A percentile compares a stretch with the other conserved stretches of the same genome.
Evolutionary conservation across 2,113 vertebrate genomes (phyloP).

Genomic region (Thermophis baileyi): DNA sequence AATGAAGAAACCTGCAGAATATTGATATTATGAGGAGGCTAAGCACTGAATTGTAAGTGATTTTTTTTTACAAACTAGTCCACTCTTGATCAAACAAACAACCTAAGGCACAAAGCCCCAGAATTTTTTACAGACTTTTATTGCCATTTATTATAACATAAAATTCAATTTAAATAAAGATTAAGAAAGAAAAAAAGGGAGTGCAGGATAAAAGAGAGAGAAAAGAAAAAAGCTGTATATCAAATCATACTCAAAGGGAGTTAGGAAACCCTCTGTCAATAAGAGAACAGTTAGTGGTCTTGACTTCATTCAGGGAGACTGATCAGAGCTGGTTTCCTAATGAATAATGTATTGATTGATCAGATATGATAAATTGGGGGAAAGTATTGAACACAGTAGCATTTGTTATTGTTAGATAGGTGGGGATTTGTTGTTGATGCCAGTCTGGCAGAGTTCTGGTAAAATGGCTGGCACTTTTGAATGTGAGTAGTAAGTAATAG

Average conservation of each 20-base stretch:
- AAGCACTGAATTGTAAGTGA: not conserved
- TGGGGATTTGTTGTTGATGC: not conserved
- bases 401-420: not conserved
- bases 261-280: not conserved
- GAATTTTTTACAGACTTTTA: not conserved
- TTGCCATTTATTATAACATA: not conserved
- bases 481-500: not conserved
- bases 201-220: not conserved
- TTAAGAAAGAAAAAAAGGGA: not conserved
- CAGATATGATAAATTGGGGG: not conserved
- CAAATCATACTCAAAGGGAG: conserved; percentile 12
- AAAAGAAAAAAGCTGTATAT: not conserved
- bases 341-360: not conserved
- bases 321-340: not conserved
- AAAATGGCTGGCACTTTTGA: not conserved
- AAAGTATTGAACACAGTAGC: not conserved
- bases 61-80: not conserved
- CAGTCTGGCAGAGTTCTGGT: not conserved
- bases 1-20: not conserved
- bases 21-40: not conserved
- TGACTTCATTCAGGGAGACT: not conserved
- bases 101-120: not conserved
- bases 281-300: not conserved
- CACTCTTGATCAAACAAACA: not conserved
- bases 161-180: not conserved